These are phyloP conservation scores for Gastrophysa polygoni DNA, from an alignment of 2,888 invertebrate species.

Conservation along the genomic window DNA sequence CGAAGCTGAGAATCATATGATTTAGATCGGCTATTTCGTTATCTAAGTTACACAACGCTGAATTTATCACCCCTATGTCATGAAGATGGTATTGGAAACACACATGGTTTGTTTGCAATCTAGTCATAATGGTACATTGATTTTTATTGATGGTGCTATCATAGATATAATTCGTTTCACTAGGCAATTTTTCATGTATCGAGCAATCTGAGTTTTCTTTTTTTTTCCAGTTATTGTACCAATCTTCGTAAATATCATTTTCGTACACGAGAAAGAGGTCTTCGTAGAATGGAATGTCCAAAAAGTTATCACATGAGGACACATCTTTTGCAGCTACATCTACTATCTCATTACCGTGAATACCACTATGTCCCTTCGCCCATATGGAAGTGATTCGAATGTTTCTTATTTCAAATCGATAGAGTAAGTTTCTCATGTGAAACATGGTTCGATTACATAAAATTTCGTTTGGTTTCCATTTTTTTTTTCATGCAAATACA, in stretches of 20 bases:
- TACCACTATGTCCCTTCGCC: conserved; percentile 1
- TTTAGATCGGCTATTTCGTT: not conserved
- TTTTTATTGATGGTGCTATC: not conserved
- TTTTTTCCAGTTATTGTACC: not conserved
- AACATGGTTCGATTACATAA: too few relatives aligned
- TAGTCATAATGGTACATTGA: not conserved
- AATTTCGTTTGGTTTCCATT: too few relatives aligned
- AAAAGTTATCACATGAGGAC: not conserved
- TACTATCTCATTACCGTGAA: not conserved
- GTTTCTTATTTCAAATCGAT: not conserved
- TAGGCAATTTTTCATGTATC: not conserved
- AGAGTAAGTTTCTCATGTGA: conserved; percentile 1
- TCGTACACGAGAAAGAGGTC: not conserved
- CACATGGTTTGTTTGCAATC: not conserved
- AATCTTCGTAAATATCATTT: not conserved
- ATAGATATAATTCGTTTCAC: not conserved
- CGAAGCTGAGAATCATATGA: not conserved
- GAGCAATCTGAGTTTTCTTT: not conserved
- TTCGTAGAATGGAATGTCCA: not conserved
- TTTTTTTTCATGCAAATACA: too few relatives aligned
- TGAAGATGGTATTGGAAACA: not conserved
- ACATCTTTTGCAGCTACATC: too few relatives aligned
- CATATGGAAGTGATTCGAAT: not conserved
- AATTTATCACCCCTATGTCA: not conserved
- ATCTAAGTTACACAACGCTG: not conserved